These are phyloP conservation scores for Caranx melampygus DNA, from an alignment of 2,113 vertebrate species.

Conservation along the genomic window DNA sequence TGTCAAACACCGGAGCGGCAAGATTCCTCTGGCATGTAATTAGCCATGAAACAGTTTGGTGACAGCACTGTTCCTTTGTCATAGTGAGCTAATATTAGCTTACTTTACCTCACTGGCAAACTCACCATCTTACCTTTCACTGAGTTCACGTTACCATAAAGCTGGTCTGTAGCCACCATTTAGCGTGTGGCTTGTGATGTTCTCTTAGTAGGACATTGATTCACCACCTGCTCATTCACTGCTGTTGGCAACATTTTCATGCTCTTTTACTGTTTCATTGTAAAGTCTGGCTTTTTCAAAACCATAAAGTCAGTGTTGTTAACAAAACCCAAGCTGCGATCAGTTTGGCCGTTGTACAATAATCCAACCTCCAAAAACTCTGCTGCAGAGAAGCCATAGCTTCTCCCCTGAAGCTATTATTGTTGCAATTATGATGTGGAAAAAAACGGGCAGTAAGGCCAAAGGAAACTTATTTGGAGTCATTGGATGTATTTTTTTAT, in stretches of 20 bases:
- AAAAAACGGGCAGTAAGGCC: slow-evolving; percentile 51
- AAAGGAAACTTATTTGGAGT: slow-evolving; percentile 51
- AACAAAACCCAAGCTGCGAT: slow-evolving; percentile 12
- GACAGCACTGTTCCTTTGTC: slow-evolving; percentile 63
- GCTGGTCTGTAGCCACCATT: background rate
- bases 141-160: slow-evolving; percentile 28
- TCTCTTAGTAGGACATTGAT: background rate
- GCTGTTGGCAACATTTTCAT: background rate
- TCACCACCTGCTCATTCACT: background rate
- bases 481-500: slow-evolving; percentile 65
- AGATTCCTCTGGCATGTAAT: slow-evolving; percentile 51
- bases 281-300: slow-evolving; percentile 8
- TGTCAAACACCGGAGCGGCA: slow-evolving; percentile 31
- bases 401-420: slow-evolving; percentile 50
- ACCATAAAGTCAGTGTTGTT: background rate
- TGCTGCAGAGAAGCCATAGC: slow-evolving; percentile 24
- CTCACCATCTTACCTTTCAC: slow-evolving; percentile 29
- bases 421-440: slow-evolving; percentile 52
- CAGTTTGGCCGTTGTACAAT: slow-evolving; percentile 17
- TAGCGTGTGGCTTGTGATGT: background rate
- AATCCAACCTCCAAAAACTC: slow-evolving; percentile 16
- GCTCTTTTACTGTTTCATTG: background rate
- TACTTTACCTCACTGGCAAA: slow-evolving; percentile 68
- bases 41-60: slow-evolving; percentile 51
- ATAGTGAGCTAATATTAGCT: slow-evolving; percentile 71